Conservation (phyloP, 2,113 vertebrate genomes). For the Neoarius graeffei region DNA sequence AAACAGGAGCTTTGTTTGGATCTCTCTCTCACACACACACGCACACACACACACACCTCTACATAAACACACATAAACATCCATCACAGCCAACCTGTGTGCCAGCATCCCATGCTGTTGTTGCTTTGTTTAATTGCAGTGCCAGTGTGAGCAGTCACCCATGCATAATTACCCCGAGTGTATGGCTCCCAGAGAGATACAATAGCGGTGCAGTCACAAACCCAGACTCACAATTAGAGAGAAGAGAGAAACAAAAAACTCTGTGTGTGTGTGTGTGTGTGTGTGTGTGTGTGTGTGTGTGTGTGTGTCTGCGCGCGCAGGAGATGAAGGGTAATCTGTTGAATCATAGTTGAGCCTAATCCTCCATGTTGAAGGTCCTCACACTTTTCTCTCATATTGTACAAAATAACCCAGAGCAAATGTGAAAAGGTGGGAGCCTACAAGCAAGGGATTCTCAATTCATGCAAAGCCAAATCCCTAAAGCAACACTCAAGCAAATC, state of each 20-base stretch:
- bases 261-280: conserved; percentile 32
- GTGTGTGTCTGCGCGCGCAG: too few relatives aligned
- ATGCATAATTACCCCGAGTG: conserved; percentile 61
- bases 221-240: conserved; percentile 30
- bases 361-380: conserved; percentile 1
- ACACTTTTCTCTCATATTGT: conserved; percentile 1
- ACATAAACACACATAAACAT: conserved; percentile 46
- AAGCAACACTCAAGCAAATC: background rate
- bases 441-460: background rate
- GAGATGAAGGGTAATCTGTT: background rate
- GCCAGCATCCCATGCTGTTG: conserved; percentile 47
- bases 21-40: background rate
- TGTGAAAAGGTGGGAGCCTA: background rate
- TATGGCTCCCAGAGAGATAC: conserved; percentile 54
- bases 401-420: conserved; percentile 2
- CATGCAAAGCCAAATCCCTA: background rate
- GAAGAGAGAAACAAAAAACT: background rate
- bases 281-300: conserved; percentile 34
- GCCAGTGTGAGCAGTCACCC: conserved; percentile 63
- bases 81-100: conserved; percentile 44
- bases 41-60: conserved; percentile 15
- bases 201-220: conserved; percentile 42
- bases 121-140: conserved; percentile 56
- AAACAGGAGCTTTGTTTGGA: conserved; percentile 4
- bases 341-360: conserved; percentile 24